Base-by-base conservation (phyloP, 2,888 invertebrate species). In the Coelopa pilipes region DNA sequence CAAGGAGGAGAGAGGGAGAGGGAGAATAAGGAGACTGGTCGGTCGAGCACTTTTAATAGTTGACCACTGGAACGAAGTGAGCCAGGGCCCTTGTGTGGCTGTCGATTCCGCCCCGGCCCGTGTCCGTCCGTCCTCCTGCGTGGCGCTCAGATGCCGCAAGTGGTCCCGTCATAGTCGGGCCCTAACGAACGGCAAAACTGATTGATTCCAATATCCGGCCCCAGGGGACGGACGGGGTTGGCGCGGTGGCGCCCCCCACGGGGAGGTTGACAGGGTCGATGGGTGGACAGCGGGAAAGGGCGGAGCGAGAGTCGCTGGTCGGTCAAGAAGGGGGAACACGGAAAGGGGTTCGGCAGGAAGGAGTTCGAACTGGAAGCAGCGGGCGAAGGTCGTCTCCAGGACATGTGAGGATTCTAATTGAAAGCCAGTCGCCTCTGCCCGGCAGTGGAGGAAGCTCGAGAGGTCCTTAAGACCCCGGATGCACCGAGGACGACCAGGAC, bases 131-230 rank as follows among this genome's bases (percentile, higher is more conserved):
- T 66, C 53, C 15, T 73, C 71, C 71, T 73, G 73, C 46, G 66
- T 74, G 59, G 55, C 70, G 69, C 67, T 72, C 12, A 65, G 46
- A 77, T 78, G 76, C 76, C 80, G 80, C 83, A 83, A 82, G 83
- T 84, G 83, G 81, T 80, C 79, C 81, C 82, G 81, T 84, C 81
- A 83, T 83, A 81, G 82, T 73, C 77, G 76, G 80, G 81, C 80
- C 79, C 82, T 84, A 83, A 79, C 81, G 77, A 78, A 82, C 82
- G 81, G 82, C 80, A 81, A 82, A 84, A 82, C 83, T 82, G 83
- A 83, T 84, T 83, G 83, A 83, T 83, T 83, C 82, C 82, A 83
- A 83, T 83, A 78, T 73, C 70, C 76, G 79, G 79, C 72, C 70
- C 45, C n/a, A 53, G 4, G 50, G 71, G 24, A 13, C 17, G 55